Conservation (phyloP, 1,140 invertebrate species). For the Aporrectodea caliginosa region DNA sequence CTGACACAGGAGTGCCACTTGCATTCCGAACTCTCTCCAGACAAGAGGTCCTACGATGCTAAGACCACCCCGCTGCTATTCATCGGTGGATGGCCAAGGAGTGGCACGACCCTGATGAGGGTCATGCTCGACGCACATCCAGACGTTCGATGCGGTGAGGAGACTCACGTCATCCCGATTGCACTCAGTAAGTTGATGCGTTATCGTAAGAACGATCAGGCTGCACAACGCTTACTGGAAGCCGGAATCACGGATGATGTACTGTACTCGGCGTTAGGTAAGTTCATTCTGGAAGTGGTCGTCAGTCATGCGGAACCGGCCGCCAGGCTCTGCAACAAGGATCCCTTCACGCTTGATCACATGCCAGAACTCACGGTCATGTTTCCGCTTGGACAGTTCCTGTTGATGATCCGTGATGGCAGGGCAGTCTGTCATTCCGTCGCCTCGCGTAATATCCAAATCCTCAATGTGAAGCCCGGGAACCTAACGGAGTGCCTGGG, state of each 20-base stretch:
- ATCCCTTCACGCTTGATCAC: constrained; percentile 68
- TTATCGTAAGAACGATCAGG: constrained; percentile 26
- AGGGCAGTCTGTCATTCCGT: constrained; percentile 97
- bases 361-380: constrained; percentile 62
- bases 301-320: constrained; percentile 89
- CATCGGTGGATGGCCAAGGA: constrained; percentile 90
- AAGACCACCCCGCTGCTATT: constrained; percentile 75
- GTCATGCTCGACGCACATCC: constrained; percentile 96
- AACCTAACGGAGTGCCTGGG: constrained; percentile 87
- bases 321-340: constrained; percentile 84
- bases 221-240: constrained; percentile 72
- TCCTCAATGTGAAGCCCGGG: constrained; percentile 91
- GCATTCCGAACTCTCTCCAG: too few species aligned
- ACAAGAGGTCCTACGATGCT: too few species aligned
- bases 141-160: constrained; percentile 90
- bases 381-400: constrained; percentile 80
- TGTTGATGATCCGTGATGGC: constrained; percentile 97
- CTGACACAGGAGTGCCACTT: too few species aligned
- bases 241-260: constrained; percentile 87
- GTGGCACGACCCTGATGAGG: constrained; percentile 89
- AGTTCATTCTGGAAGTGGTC: constrained; percentile 87
- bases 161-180: constrained; percentile 86
- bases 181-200: constrained; percentile 12
- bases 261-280: constrained; percentile 84
- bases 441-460: constrained; percentile 94